A percentile compares a stretch with the other conserved stretches of the same genome.
These are phyloP conservation scores for Sakesphorus luctuosus DNA, from an alignment of 2,113 vertebrate species.

Conservation along the genomic window DNA sequence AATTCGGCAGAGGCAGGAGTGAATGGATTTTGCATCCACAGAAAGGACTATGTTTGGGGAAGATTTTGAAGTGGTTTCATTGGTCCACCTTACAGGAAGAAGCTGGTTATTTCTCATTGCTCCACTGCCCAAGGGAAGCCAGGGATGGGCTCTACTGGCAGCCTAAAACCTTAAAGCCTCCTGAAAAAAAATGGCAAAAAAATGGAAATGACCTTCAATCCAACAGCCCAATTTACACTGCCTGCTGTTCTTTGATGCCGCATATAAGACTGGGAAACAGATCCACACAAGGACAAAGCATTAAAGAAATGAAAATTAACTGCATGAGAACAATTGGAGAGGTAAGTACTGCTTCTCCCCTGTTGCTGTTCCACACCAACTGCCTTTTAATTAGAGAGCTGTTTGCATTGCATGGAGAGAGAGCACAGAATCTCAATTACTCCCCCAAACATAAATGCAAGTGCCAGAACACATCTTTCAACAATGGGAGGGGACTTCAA, in stretches of 20 bases:
- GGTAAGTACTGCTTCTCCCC: constrained; percentile 3
- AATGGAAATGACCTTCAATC: neutral
- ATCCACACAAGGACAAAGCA: constrained; percentile 26
- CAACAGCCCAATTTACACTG: neutral
- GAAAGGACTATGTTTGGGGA: neutral
- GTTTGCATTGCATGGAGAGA: neutral
- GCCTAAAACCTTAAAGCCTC: neutral
- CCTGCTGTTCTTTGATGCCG: constrained; percentile 11
- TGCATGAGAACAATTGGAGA: constrained; percentile 37
- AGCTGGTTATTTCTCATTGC: neutral
- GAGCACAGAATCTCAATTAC: constrained; percentile 22
- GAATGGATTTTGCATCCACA: neutral
- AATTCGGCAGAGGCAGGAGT: neutral
- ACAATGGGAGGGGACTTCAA: neutral
- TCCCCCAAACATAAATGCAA: neutral
- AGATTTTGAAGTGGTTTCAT: constrained; percentile 39
- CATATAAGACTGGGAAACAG: constrained; percentile 17
- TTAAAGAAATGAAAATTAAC: constrained; percentile 52
- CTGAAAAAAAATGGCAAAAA: neutral
- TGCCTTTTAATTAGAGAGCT: constrained; percentile 51
- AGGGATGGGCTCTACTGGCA: neutral
- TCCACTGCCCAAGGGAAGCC: neutral
- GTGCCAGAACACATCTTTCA: neutral
- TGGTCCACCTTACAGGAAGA: neutral
- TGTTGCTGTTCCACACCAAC: constrained; percentile 38